Evolutionary conservation across 1,140 invertebrate genomes (phyloP), one percentile per base, ranked within the genome.

Genomic region (Drosophila kanapiae): DNA sequence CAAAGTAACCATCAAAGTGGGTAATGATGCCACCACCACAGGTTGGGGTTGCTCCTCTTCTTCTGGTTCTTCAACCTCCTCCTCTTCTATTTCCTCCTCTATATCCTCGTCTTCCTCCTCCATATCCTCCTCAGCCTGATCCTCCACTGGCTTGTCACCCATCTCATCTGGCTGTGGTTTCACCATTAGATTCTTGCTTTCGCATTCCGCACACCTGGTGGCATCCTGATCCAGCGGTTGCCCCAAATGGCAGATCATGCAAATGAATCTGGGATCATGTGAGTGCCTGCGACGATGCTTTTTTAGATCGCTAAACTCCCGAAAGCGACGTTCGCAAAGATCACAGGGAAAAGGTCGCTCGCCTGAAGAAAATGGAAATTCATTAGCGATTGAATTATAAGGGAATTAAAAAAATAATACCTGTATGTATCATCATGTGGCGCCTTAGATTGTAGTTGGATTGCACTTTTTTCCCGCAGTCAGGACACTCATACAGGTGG

Each of bases 231-330:
- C 79, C 56, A 62, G 67, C 10, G 91, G 91, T 31, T 69, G 33
- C 3, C 81, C 70, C 31, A 63, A 13, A 16, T 75, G 84, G 49
- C 91, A 92, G 49, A 92, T 87, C 91, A 92, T 92, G 83, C 96
- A 96, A 14, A 94, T 94, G 86, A 95, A 96, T 8, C 95, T 94
- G 16, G 93, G 92, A 63, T 94, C 93, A 18, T 94, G 93, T 0
- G 94, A 93, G 76, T 95, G 95, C 7, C 93, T 93, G 6, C 94
- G 77, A 6, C 93, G 92, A 80, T 95, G 94, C 54, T 93, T 93
- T 6, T 93, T 93, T 2, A 95, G 72, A 57, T 94, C 93, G 18
- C 93, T 93, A 53, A 92, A 93, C 51, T 95, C 95, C 2, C 94
- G 94, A 84, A 95, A 96, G 10, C 93, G 93, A 16, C 94, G 93